Base-by-base conservation (phyloP, 2,113 vertebrate genomes). In the Symphodus melops region DNA sequence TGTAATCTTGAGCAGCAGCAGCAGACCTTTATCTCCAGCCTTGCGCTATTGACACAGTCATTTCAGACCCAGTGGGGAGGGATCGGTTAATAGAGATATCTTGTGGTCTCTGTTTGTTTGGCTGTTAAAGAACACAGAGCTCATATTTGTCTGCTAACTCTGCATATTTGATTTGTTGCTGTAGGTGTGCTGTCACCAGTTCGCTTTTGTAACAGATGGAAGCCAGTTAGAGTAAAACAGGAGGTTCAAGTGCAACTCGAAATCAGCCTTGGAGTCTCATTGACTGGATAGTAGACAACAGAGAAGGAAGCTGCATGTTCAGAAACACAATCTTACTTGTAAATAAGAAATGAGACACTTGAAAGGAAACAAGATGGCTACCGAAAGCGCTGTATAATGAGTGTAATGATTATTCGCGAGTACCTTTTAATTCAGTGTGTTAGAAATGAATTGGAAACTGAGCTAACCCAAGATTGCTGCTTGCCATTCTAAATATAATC, bases 21-120 rank as follows among this genome's bases (percentile, higher is more conserved):
- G 46, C 63, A 66, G 55, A 58, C 70, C 68, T 88, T 88, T 82
- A 88, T 85, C 86, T 88, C 52, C 66, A 76, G 57, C 54, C 79
- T 76, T 5, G 51, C 19, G 77, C 62, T 83, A 75, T 81, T 83
- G 81, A 88, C 84, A 83, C 65, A 81, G 76, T 77, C 79, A 71
- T 88, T 83, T 80, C 57, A 79, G 77, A 68, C 52, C 21, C 84
- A 75, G 79, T 55, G 65, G 79, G 83, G 65, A 70, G 63, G 68
- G 68, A 46, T 74, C 39, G 33, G 65, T 60, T 82, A 79, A 77
- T 83, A 51, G 75, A 83, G 84, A 78, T 85, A 73, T 77, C 68
- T 75, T 44, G 57, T 33, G 25, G 63, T 51, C 53, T 55, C 41
- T 54, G 64, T 79, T 82, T 82, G 74, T 87, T 78, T 85, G 66